These are phyloP conservation scores for Bicyclus anynana DNA, from an alignment of 1,140 invertebrate genomes.

Conservation along the genomic window DNA sequence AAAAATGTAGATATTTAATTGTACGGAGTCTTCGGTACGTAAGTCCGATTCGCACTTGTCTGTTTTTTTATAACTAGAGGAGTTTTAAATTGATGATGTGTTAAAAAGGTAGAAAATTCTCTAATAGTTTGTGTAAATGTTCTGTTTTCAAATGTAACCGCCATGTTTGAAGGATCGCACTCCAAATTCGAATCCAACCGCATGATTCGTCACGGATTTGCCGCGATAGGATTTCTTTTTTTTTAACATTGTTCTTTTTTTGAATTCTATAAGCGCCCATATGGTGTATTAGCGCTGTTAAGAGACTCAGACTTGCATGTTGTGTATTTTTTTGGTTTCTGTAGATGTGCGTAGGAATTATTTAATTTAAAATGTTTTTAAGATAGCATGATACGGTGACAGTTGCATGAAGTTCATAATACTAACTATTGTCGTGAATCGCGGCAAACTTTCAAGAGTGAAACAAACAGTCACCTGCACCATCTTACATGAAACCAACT, in stretches of 20 bases:
- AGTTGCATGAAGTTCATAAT: no score
- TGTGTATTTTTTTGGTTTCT: constrained; percentile 22
- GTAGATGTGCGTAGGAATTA: neutral
- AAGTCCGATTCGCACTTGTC: no score
- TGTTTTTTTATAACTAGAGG: constrained; percentile 10
- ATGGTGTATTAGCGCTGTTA: constrained; percentile 27
- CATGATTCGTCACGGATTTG: constrained; percentile 49
- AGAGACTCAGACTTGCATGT: no score
- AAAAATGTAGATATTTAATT: no score
- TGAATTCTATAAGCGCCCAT: constrained; percentile 21
- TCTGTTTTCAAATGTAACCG: constrained; percentile 44
- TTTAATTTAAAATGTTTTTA: no score
- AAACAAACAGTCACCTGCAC: no score
- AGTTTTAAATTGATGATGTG: constrained; percentile 71
- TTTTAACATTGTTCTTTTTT: constrained; percentile 32
- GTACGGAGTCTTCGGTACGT: no score
- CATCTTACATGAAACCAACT: no score
- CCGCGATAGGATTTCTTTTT: constrained; percentile 36
- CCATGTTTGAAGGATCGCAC: constrained; percentile 51
- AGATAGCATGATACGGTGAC: no score
- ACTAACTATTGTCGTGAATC: no score
- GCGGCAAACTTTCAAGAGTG: no score
- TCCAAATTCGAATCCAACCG: constrained; percentile 46
- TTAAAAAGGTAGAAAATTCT: constrained; percentile 65
- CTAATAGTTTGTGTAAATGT: constrained; percentile 29